Percentiles rank a stretch among this genome's conserved stretches.
Conservation (phyloP, 2,113 vertebrate species). For the Dendropsophus ebraccatus region DNA sequence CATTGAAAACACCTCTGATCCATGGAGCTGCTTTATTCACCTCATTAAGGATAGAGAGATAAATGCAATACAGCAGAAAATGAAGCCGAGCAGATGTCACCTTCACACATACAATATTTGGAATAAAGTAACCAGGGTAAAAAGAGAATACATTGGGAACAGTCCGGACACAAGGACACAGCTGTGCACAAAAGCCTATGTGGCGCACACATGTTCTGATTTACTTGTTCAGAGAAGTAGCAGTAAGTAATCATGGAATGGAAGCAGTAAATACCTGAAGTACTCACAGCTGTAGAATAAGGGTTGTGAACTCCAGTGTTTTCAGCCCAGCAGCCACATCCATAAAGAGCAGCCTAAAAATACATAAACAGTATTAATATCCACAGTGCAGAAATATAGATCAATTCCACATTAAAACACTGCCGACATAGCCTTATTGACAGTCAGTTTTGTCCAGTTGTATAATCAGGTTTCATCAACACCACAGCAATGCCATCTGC, state of each 20-base stretch:
- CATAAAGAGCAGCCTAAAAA: constrained; percentile 93
- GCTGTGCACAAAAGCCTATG: constrained; percentile 19
- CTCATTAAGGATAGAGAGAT: neutral
- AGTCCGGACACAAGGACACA: neutral
- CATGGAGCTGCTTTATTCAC: neutral
- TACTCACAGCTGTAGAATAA: constrained; percentile 99
- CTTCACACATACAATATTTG: constrained; percentile 3
- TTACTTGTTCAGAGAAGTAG: constrained; percentile 35
- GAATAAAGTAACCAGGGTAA: neutral
- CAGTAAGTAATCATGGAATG: constrained; percentile 71
- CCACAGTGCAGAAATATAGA: neutral
- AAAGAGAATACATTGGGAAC: neutral
- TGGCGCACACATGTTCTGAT: constrained; percentile 41
- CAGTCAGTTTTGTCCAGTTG: neutral
- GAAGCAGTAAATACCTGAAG: constrained; percentile 93
- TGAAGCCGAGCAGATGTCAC: neutral
- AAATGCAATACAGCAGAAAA: no score
- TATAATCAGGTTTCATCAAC: no score
- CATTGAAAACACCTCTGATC: neutral
- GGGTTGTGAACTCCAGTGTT: constrained; percentile 88
- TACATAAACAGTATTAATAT: neutral
- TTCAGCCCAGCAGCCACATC: constrained; percentile 99
- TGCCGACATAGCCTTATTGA: neutral
- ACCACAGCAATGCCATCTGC: neutral
- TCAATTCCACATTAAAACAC: no score